phyloP scores from a whole-genome alignment of 2,888 invertebrate species.

The Atherix ibis region DNA sequence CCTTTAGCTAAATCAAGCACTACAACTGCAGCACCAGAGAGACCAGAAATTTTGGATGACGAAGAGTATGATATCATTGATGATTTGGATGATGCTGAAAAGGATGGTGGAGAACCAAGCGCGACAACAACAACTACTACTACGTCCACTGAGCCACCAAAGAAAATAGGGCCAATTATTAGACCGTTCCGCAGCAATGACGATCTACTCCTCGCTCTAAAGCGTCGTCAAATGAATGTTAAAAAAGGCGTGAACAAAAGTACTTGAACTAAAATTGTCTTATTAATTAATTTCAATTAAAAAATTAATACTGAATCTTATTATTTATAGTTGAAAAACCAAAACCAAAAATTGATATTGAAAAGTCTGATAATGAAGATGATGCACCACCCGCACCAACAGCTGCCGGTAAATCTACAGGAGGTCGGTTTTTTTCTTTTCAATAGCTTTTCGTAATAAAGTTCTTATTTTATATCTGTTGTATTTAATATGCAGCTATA shows the following conservation, averaged over 20 bases:
- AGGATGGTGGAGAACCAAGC: conserved; percentile 36
- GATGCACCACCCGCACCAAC: conserved; percentile 21
- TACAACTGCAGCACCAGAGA: conserved; percentile 21
- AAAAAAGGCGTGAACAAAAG: conserved; percentile 36
- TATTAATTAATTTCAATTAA: not conserved
- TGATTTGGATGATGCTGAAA: conserved; percentile 32
- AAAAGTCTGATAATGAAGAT: conserved; percentile 19
- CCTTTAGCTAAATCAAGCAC: conserved; percentile 18
- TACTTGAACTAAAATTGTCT: conserved; percentile 3
- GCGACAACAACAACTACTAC: conserved; percentile 36
- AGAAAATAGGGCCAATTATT: conserved; percentile 46
- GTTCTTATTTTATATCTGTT: not conserved
- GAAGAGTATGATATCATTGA: conserved; percentile 37
- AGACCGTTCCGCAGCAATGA: conserved; percentile 67
- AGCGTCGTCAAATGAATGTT: conserved; percentile 53
- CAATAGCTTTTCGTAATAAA: not conserved
- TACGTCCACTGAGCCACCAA: conserved; percentile 53
- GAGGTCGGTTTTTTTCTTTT: no score
- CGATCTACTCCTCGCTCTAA: conserved; percentile 54
- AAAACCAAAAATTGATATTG: conserved; percentile 16
- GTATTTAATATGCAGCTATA: no score
- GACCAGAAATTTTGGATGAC: conserved; percentile 29
- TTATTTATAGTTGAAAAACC: conserved; percentile 19
- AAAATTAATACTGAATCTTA: not conserved
- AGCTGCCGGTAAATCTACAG: no score